Base-by-base conservation (phyloP, 1,140 invertebrate genomes). In the Caenorhabditis brenneri region DNA sequence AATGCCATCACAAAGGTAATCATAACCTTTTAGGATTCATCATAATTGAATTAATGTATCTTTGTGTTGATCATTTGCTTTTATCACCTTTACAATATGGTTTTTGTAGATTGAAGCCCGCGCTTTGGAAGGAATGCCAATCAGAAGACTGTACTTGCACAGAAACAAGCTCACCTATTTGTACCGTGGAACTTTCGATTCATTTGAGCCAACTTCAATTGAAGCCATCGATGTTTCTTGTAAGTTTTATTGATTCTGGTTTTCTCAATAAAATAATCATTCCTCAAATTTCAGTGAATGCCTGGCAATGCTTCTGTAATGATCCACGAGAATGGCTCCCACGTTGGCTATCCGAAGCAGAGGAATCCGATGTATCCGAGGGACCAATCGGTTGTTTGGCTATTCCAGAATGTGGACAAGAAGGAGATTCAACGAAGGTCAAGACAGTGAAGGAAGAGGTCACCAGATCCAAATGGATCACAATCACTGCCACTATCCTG, bases 291-390 rank as follows among this genome's bases (percentile, higher is more conserved):
- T 33, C 79, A 84, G 83, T 83, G 12, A 89, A 89, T 78, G 42
- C 39, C 33, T 90, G 89, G 87, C 69, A 85, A 58, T 89, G 88
- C 58, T 82, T 90, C 55, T 90, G 89, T 74, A 42, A 39, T 42
- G 65, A 74, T 42, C 88, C 81, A 33, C 80, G 82, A 42, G 87
- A 90, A 84, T 90, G 89, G 89, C 85, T 89, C 22, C 88, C 84
- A 55, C 36, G 51, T 22, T 89, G 88, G 88, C 81, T 89, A 1
- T 39, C n/a, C n/a, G 69, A 78, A 46, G 55, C 89, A 16, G 89
- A 88, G 48, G 84, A 88, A 24, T 39, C 86, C 46, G 84, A 86
- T 85, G 85, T 82, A 10, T 81, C 84, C 46, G 88, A 85, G 16
- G 88, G 88, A 31, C 83, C 81, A 55, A 31, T 89, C 22, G 87